These are phyloP conservation scores for Dipodomys stephensi DNA, from an alignment of 2,113 vertebrate species.

Conservation along the genomic window DNA sequence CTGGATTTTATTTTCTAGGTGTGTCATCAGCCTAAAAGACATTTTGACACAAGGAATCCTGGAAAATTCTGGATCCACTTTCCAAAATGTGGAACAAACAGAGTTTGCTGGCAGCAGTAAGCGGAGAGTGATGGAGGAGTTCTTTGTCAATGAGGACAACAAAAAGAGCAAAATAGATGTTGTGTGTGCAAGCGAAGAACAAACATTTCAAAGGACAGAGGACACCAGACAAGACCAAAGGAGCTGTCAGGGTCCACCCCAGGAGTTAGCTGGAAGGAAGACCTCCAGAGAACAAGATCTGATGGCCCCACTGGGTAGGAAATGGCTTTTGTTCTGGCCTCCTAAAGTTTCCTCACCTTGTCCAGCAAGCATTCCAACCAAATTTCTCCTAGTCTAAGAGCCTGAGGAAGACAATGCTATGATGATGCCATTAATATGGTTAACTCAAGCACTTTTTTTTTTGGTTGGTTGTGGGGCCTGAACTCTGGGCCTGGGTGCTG, in stretches of 20 bases:
- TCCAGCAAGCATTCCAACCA: neutral
- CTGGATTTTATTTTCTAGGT: conserved; percentile 84
- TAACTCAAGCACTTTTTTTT: neutral
- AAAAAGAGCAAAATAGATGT: conserved; percentile 87
- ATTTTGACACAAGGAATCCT: conserved; percentile 26
- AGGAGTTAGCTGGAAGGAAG: neutral
- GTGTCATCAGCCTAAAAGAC: conserved; percentile 76
- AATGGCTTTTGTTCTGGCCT: neutral
- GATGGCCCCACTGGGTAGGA: conserved; percentile 48
- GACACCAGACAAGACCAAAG: neutral
- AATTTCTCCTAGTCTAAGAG: neutral
- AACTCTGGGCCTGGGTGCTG: neutral
- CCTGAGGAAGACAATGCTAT: neutral
- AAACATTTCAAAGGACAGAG: neutral
- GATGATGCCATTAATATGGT: neutral
- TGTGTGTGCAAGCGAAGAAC: neutral
- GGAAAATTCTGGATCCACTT: conserved; percentile 78
- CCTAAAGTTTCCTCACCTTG: conserved; percentile 17
- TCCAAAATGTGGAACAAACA: conserved; percentile 67
- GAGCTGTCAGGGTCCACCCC: neutral
- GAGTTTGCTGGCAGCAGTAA: conserved; percentile 82
- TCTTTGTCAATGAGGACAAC: conserved; percentile 84
- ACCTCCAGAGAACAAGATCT: neutral
- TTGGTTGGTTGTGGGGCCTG: neutral
- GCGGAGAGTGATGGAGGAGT: conserved; percentile 80